Evolutionary conservation across 1,140 invertebrate genomes (phyloP), one percentile per base, ranked within the genome.

Genomic region (Paraescarpia echinospica): DNA sequence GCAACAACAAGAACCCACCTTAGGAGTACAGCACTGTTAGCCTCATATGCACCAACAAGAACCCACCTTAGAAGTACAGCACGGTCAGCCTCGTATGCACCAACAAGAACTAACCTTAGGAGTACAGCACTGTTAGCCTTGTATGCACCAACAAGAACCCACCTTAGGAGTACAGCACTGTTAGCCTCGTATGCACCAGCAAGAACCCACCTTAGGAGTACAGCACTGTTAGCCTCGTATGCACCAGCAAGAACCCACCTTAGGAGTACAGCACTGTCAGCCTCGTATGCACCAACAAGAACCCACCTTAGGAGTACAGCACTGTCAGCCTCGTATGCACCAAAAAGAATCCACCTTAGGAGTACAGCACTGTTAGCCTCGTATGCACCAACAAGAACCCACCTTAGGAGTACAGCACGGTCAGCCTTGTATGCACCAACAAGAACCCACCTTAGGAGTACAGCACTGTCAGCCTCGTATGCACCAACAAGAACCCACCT

Each of bases 401-500:
- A 97, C 94, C 98, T 98, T 31, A 96, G 91, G 18, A 95, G 93
- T 14, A 96, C 93, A 12, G 94, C 94, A 89, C 94, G 95, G 91
- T 95, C 94, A 0, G 95, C 95, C 5, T 94, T 93, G 93, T 96
- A 95, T 0, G 95, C 94, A 22, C 96, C 96, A 48, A 96, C 94
- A 27, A 96, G 91, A 31, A 96, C 59, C 27, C 59, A 97, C 94
- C 98, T 98, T 31, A 96, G 91, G 18, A 95, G 93, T 14, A 96
- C 93, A 12, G 94, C 94, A 89, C 94, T 95, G 91, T 95, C 94
- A 0, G 95, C 95, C 5, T 94, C 93, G 93, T 96, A 95, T 0
- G 95, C 94, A 22, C 96, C 96, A 48, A 96, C 94, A 27, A 96
- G 91, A 31, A 96, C 59, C 27, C 59, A 97, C 94, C 98, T 98